Percentiles rank a stretch among this genome's conserved stretches.
phyloP scores from a whole-genome alignment of 2,888 invertebrate species.

The Drosophila antonietae region DNA sequence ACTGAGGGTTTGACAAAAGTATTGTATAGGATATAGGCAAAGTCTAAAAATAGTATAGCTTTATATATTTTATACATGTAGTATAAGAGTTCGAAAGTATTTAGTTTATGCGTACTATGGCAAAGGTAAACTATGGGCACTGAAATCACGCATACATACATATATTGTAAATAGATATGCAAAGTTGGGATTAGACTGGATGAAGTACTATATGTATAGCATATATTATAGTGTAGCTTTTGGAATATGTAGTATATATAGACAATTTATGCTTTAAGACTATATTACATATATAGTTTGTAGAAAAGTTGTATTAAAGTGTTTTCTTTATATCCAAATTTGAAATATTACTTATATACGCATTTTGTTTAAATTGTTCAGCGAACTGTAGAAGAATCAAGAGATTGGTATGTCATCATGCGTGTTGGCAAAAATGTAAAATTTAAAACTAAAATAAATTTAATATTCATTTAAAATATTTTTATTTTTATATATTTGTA shows the following conservation, averaged over 20 bases:
- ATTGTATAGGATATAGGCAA: not conserved
- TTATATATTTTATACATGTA: not conserved
- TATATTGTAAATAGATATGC: not conserved
- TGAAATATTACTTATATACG: not conserved
- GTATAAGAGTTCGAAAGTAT: not conserved
- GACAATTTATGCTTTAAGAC: not conserved
- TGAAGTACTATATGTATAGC: not conserved
- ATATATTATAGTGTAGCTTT: not conserved
- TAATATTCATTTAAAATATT: no score
- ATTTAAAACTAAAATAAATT: no score
- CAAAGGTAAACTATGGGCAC: not conserved
- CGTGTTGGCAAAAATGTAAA: no score
- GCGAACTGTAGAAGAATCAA: not conserved
- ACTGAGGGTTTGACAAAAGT: not conserved
- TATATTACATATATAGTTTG: not conserved
- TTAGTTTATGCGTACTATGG: not conserved
- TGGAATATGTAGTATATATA: not conserved
- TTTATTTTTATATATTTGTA: no score
- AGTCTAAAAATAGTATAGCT: not conserved
- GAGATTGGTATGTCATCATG: no score
- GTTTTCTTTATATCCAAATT: not conserved
- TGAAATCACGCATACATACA: not conserved
- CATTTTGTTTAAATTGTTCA: no score
- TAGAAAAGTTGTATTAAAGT: not conserved
- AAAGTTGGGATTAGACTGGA: not conserved